Evolutionary conservation across 2,888 invertebrate genomes (phyloP).

Genomic region (Phasia obesa): DNA sequence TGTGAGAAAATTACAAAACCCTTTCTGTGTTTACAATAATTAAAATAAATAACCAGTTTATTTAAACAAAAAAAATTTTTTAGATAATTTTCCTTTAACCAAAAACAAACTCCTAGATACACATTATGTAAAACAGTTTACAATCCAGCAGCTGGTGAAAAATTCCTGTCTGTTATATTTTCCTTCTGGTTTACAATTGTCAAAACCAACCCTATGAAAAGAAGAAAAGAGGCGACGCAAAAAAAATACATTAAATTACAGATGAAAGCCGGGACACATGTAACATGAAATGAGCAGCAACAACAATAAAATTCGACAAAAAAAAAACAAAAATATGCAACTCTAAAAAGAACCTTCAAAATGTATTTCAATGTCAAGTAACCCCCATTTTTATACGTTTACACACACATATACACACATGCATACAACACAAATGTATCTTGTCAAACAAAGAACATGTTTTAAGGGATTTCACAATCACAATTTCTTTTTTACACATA

Average conservation of each 20-base stretch:
- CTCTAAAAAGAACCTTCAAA: constrained; percentile 72
- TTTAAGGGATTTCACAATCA: constrained; percentile 14
- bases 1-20: no score
- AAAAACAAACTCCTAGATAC: constrained; percentile 28
- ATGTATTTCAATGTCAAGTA: constrained; percentile 73
- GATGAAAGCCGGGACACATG: constrained; percentile 21
- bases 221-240: not conserved
- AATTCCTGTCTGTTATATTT: not conserved
- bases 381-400: constrained; percentile 61
- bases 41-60: constrained; percentile 21
- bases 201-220: constrained; percentile 44
- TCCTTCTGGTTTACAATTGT: constrained; percentile 23
- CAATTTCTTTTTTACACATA: not conserved
- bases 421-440: constrained; percentile 9
- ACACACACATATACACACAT: constrained; percentile 6
- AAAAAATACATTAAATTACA: constrained; percentile 26
- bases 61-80: not conserved
- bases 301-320: constrained; percentile 18
- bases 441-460: constrained; percentile 19
- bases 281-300: constrained; percentile 23
- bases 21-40: no score
- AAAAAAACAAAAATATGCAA: constrained; percentile 20
- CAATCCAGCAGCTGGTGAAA: constrained; percentile 60
- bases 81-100: not conserved
- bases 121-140: constrained; percentile 62